Base-by-base conservation (phyloP, 2,888 invertebrate species). In the Lasioglossum malachurum region DNA sequence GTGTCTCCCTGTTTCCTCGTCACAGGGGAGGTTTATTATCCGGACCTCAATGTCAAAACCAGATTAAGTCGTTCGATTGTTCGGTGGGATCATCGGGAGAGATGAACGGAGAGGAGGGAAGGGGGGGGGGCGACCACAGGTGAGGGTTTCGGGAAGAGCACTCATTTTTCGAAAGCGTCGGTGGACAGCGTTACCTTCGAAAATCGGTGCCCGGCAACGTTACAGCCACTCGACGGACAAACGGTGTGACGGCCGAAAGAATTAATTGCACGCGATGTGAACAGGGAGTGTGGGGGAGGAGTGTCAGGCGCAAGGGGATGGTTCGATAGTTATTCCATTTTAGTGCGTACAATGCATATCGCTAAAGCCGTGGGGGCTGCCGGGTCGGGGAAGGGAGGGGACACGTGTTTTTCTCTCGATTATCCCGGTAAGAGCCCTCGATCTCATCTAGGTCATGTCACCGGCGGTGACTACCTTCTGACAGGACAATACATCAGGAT, bases 381-480 rank as follows among this genome's bases (percentile, higher is more conserved):
- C 27, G 67, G 19, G 35, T 10, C 16, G 64, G 27, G 64, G 27
- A 7, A 16, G 31, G 27, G 67, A 23, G 23, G 10, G 74, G 78
- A 75, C 82, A 57, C 60, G 80, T 80, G 53, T 89, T 84, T 89
- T 77, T 84, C 67, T 67, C 67, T 53, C 87, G 83, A 89, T 90
- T 91, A 85, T 88, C 80, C 80, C 57, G 80, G 80, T 82, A 87
- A 92, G 91, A 91, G 90, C 84, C 80, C 89, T 90, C 90, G 85
- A 92, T 87, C 83, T 85, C 91, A 92, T 92, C 91, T 92, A 87
- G 92, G 90, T 92, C 92, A 88, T 89, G 92, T 92, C 92, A 92
- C 75, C 83, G 78, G 64, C 86, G 91, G 86, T 91, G 87, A 90
- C 88, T 90, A 84, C 81, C 53, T 49, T 83, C 86, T 85, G 89